Percentiles rank a stretch among this genome's conserved stretches.
Conservation (phyloP, 1,140 invertebrate species). For the Caerostris darwini region DNA sequence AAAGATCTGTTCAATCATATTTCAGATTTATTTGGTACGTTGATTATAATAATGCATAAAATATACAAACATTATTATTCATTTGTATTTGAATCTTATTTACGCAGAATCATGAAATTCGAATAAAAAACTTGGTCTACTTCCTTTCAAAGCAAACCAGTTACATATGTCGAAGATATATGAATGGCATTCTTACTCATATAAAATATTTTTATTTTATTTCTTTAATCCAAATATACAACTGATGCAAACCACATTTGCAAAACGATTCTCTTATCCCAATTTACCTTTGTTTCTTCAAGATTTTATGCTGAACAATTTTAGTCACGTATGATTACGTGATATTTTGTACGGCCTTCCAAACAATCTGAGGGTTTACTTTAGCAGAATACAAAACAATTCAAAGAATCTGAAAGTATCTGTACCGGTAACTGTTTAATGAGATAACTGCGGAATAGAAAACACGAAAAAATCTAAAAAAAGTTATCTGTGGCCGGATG, state of each 20-base stretch:
- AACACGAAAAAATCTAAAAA: constrained; percentile 30
- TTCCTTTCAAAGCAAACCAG: no score
- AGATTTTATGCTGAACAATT: constrained; percentile 10
- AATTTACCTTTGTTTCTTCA: background rate
- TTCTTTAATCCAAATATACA: background rate
- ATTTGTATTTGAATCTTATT: no score
- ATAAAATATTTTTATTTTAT: background rate
- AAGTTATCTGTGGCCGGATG: constrained; percentile 47
- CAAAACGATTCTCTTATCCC: background rate
- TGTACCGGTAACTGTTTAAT: constrained; percentile 52
- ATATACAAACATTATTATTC: no score
- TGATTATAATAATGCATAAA: no score
- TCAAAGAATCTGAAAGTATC: constrained; percentile 9
- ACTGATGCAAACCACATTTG: background rate
- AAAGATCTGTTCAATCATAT: no score
- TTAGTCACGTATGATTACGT: constrained; percentile 63
- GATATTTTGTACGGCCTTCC: constrained; percentile 40
- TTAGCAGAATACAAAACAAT: constrained; percentile 58
- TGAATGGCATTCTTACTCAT: background rate
- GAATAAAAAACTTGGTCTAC: no score
- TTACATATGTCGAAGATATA: background rate
- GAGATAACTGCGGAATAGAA: constrained; percentile 31
- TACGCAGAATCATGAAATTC: no score
- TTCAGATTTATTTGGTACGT: no score
- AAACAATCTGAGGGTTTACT: constrained; percentile 37